A percentile compares a stretch with the other conserved stretches of the same genome.
phyloP scores from a whole-genome alignment of 2,888 invertebrate species.

The Clostera curtula region DNA sequence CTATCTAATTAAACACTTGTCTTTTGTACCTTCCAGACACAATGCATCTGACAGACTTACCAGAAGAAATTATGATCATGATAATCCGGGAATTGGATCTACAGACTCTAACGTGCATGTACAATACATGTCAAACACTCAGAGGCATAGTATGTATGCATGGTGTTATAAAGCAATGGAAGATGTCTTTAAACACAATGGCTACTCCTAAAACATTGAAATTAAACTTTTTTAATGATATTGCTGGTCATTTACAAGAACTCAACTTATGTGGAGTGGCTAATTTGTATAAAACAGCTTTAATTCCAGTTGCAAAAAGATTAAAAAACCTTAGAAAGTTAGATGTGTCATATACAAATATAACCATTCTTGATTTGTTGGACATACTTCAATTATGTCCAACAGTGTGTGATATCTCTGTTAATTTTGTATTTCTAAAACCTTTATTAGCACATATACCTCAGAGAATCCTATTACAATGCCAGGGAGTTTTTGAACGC shows the following conservation, averaged over 20 bases:
- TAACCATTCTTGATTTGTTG: slow-evolving; percentile 41
- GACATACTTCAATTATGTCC: slow-evolving; percentile 41
- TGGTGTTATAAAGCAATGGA: slow-evolving; percentile 33
- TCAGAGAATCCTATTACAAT: slow-evolving; percentile 21
- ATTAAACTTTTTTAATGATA: slow-evolving; percentile 35
- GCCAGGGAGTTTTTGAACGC: slow-evolving; percentile 40
- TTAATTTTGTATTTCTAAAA: slow-evolving; percentile 40
- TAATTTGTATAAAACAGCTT: slow-evolving; percentile 35
- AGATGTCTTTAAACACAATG: slow-evolving; percentile 36
- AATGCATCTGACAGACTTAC: slow-evolving; percentile 32
- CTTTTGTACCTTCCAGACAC: slow-evolving; percentile 18
- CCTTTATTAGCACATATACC: slow-evolving; percentile 12
- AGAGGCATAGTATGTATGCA: slow-evolving; percentile 31
- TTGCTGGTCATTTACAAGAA: slow-evolving; percentile 35
- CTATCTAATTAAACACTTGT: too few species aligned
- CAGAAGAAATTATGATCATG: slow-evolving; percentile 51
- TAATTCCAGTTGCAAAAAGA: slow-evolving; percentile 35
- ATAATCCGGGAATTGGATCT: slow-evolving; percentile 43
- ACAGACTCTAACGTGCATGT: slow-evolving; percentile 33
- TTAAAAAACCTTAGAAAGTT: slow-evolving; percentile 39
- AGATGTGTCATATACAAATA: slow-evolving; percentile 49
- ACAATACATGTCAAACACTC: slow-evolving; percentile 31
- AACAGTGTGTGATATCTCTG: slow-evolving; percentile 39
- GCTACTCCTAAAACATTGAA: slow-evolving; percentile 41
- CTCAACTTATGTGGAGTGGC: slow-evolving; percentile 43